Base-by-base conservation (phyloP, 2,888 invertebrate genomes). In the Ectemnius cavifrons region DNA sequence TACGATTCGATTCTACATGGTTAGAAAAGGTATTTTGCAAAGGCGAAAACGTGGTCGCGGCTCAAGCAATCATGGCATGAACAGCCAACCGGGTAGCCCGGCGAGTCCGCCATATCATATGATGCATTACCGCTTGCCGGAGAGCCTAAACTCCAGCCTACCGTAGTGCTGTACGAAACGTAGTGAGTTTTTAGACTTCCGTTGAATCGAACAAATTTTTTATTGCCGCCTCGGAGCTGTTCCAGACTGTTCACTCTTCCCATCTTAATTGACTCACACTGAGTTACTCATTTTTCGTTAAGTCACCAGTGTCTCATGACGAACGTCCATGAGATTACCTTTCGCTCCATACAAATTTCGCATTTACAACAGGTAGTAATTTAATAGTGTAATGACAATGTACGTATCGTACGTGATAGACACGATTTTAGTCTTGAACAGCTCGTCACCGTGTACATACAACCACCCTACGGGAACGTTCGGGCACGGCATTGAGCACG, bases 1-100 rank as follows among this genome's bases (percentile, higher is more conserved):
- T 45, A 97, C 96, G 52, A 96, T 97, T 90, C 93, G 96, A 63
- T 96, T 96, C 91, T 97, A 96, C 91, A 97, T 97, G 97, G 96
- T 96, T 16, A 93, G 97, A 77, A 96, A 96, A 89, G 96, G 96
- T 2, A 96, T 96, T 67, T 90, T 97, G 77, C 96, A 96, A 57
- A 93, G 94, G 84, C 94, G 97, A 79, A 94, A 96, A 85, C 93
- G 96, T 14, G 96, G 96, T 0, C 93, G 96, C 46, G 95, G 94
- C 68, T 93, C 95, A 75, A 88, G 89, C 77, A 89, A 91, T 69
- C 85, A 90, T 63, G 91, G 90, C 71, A 88, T 92, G 52, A 87
- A 88, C 79, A 90, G 89, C 78, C 89, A 92, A 75, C 91, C 93
- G 77, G 89, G 92, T 71, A 95, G 95, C 85, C 95, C 95, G 0